Percentiles rank a stretch among this genome's conserved stretches.
Evolutionary conservation across 2,113 vertebrate species (phyloP).

Genomic region (Polyodon spathula): DNA sequence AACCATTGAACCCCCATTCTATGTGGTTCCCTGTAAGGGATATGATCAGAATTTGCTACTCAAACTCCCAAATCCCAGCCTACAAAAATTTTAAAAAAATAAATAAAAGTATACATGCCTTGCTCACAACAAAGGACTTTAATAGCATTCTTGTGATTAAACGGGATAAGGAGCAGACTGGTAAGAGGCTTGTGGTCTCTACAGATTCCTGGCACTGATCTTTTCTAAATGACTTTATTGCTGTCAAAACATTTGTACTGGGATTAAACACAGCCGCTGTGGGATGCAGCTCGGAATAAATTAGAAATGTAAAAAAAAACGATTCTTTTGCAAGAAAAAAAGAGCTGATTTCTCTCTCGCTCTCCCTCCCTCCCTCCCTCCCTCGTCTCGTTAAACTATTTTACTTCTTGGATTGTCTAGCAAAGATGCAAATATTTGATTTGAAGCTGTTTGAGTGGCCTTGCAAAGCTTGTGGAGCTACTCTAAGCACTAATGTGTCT

Average conservation of each 20-base stretch:
- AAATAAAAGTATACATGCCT: background rate
- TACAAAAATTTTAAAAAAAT: no score
- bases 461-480: no score
- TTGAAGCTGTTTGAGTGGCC: no score
- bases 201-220: slow-evolving; percentile 7
- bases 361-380: slow-evolving; percentile 1
- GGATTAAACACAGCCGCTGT: slow-evolving; percentile 18
- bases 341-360: slow-evolving; percentile 12
- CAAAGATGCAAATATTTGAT: no score
- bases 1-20: no score
- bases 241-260: slow-evolving; percentile 25
- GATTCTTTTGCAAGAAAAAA: slow-evolving; percentile 5
- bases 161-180: slow-evolving; percentile 28
- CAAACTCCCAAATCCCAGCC: no score
- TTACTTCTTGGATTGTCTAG: slow-evolving; percentile 1
- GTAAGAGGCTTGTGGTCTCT: slow-evolving; percentile 1
- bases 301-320: slow-evolving; percentile 16
- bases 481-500: no score
- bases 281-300: slow-evolving; percentile 20
- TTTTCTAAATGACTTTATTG: slow-evolving; percentile 18
- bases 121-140: background rate
- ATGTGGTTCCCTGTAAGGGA: no score
- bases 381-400: slow-evolving; percentile 4
- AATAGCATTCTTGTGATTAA: slow-evolving; percentile 29
- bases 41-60: no score